phyloP scores from a whole-genome alignment of 1,140 invertebrate genomes.

The Lasioglossum albipes region DNA sequence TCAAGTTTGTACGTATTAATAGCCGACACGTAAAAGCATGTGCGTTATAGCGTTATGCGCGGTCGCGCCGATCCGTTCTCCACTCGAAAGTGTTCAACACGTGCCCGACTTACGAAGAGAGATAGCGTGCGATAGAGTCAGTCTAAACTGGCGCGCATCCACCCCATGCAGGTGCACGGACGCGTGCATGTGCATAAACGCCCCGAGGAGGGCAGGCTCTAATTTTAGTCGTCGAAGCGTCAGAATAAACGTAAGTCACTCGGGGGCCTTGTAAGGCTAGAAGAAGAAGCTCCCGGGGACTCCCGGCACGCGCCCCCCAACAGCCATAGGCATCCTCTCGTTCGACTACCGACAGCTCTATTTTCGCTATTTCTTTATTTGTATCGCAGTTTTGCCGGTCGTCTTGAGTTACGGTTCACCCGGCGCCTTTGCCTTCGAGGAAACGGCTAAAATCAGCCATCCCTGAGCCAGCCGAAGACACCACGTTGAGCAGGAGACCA shows the following conservation, averaged over 20 bases:
- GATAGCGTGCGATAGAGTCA: not conserved
- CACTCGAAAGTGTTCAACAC: not conserved
- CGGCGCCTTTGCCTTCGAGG: not conserved
- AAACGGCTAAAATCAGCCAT: not conserved
- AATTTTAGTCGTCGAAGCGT: conserved; percentile 43
- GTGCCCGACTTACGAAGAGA: not conserved
- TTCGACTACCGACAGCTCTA: conserved; percentile 32
- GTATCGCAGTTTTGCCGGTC: conserved; percentile 44
- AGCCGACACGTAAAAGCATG: not conserved
- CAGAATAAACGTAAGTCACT: conserved; percentile 46
- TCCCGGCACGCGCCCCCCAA: conserved; percentile 13
- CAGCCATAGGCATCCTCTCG: conserved; percentile 30
- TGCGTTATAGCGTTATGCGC: not conserved
- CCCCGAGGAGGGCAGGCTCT: conserved; percentile 10
- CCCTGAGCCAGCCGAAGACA: not conserved
- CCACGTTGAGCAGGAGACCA: not conserved
- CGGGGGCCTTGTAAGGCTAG: conserved; percentile 60
- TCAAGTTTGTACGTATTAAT: no score
- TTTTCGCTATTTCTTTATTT: conserved; percentile 65
- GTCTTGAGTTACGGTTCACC: conserved; percentile 48
- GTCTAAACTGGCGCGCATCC: conserved; percentile 13
- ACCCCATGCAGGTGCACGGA: conserved; percentile 42
- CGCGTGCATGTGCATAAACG: not conserved
- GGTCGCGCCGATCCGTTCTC: not conserved
- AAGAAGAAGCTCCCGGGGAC: conserved; percentile 35